These are phyloP conservation scores for Dufourea novaeangliae DNA, from an alignment of 1,140 invertebrate species.

Conservation along the genomic window DNA sequence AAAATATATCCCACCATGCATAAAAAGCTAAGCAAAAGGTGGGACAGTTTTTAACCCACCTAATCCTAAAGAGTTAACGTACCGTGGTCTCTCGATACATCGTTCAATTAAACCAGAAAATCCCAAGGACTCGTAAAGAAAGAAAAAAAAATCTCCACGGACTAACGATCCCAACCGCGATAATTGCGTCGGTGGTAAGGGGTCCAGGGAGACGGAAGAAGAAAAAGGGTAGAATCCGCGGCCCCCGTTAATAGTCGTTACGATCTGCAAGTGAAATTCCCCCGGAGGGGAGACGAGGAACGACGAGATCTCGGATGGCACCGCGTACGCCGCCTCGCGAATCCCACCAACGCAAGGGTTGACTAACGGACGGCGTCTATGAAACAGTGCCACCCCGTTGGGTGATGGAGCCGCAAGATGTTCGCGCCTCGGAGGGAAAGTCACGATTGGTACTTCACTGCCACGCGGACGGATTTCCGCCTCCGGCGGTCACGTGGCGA, in stretches of 20 bases:
- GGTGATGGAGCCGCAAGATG: constrained; percentile 93
- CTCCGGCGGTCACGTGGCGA: constrained; percentile 93
- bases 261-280: constrained; percentile 48
- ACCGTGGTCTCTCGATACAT: neutral
- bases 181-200: constrained; percentile 24
- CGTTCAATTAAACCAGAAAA: constrained; percentile 1
- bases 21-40: too few species aligned
- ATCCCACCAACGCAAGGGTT: neutral
- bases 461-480: constrained; percentile 94
- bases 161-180: constrained; percentile 28
- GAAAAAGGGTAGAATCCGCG: neutral
- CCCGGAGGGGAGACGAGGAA: neutral
- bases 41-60: too few species aligned
- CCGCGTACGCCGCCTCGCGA: constrained; percentile 22
- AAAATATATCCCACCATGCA: too few species aligned
- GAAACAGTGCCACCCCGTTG: constrained; percentile 93
- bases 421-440: constrained; percentile 92
- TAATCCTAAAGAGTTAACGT: neutral
- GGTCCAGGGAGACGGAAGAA: neutral
- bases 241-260: constrained; percentile 22
- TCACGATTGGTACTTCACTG: constrained; percentile 91
- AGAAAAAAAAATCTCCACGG: too few species aligned
- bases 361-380: constrained; percentile 52
- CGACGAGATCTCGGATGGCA: constrained; percentile 38
- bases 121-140: neutral